These are phyloP conservation scores for Pipistrellus kuhlii DNA, from an alignment of 2,797 vertebrate genomes.

Conservation along the genomic window DNA sequence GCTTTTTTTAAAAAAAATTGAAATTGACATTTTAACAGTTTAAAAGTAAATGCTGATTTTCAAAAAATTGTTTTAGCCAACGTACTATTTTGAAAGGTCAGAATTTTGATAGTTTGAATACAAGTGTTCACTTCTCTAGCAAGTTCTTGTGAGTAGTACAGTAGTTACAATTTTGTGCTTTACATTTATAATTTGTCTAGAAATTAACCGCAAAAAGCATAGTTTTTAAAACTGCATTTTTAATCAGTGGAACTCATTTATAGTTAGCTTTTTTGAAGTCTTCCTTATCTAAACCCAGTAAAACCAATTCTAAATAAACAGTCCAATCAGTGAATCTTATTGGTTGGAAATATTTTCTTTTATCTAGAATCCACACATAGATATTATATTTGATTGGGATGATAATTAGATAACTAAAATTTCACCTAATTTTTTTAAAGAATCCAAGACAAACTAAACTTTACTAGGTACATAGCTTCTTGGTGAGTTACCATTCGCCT, in stretches of 20 bases:
- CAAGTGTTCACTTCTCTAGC: constrained; percentile 75
- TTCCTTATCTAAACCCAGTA: constrained; percentile 80
- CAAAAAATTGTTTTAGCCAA: constrained; percentile 59
- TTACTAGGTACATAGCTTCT: constrained; percentile 78
- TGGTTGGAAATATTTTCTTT: constrained; percentile 75
- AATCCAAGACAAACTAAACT: constrained; percentile 75
- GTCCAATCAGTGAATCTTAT: constrained; percentile 85
- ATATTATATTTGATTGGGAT: constrained; percentile 74
- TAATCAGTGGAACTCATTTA: constrained; percentile 87
- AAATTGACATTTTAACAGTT: constrained; percentile 71
- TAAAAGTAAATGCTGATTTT: constrained; percentile 70
- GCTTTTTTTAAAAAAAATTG: constrained; percentile 52
- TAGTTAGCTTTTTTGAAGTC: constrained; percentile 82
- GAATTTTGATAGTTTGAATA: constrained; percentile 83
- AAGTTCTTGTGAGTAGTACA: constrained; percentile 67
- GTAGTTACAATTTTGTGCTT: constrained; percentile 76
- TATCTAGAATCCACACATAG: constrained; percentile 77
- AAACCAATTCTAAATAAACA: constrained; percentile 80
- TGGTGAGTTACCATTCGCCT: constrained; percentile 70
- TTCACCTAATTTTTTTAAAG: constrained; percentile 75
- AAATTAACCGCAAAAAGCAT: constrained; percentile 82
- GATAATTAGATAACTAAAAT: constrained; percentile 85
- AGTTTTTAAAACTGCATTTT: constrained; percentile 85
- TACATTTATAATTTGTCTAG: constrained; percentile 75
- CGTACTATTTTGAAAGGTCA: constrained; percentile 77